Percentiles rank a stretch among this genome's conserved stretches.
These are phyloP conservation scores for Phataginus tetradactyla DNA, from an alignment of 2,797 vertebrate genomes.

Conservation along the genomic window DNA sequence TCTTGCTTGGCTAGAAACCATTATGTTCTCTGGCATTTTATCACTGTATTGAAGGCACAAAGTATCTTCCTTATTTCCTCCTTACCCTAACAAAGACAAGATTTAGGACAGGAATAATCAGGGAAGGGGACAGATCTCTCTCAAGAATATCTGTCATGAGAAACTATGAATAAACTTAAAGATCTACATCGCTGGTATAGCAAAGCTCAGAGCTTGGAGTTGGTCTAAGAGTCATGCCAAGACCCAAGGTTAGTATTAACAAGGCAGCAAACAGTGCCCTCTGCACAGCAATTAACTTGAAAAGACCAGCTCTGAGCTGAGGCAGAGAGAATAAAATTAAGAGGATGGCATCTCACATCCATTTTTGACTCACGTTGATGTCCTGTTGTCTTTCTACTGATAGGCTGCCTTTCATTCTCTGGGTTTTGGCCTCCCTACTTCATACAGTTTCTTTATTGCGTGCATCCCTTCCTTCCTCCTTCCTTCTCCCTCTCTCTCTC, in stretches of 20 bases:
- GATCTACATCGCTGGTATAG: neutral
- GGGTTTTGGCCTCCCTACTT: neutral
- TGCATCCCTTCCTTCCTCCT: neutral
- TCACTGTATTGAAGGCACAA: constrained; percentile 7
- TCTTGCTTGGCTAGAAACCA: constrained; percentile 7
- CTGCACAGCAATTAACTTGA: neutral
- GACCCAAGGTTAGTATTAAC: neutral
- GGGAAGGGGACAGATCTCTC: neutral
- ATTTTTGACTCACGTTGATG: neutral
- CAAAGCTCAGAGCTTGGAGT: neutral
- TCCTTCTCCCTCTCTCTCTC: fast-evolving
- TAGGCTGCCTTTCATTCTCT: neutral
- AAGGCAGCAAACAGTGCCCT: neutral
- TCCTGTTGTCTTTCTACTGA: neutral
- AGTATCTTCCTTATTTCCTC: neutral
- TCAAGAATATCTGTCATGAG: neutral
- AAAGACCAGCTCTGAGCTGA: neutral
- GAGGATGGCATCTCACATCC: neutral
- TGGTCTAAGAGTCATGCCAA: neutral
- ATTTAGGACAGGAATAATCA: neutral
- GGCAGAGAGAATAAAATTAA: neutral
- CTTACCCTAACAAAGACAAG: neutral
- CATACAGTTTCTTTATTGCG: neutral
- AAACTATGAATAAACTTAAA: neutral
- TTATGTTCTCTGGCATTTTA: constrained; percentile 50